phyloP scores from a whole-genome alignment of 1,140 invertebrate genomes.

The Paraescarpia echinospica region DNA sequence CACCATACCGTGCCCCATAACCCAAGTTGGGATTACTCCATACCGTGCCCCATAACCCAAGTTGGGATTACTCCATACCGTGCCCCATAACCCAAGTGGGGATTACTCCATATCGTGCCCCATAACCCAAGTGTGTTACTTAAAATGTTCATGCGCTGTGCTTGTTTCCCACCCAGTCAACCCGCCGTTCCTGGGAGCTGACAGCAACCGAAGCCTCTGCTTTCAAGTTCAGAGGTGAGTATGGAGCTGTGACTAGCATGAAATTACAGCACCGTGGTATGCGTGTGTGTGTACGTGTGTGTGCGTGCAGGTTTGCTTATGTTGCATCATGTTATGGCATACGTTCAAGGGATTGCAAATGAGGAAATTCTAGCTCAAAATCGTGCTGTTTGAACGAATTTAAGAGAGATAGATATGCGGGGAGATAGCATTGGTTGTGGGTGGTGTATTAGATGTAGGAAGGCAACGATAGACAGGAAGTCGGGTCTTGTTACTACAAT shows the following conservation, averaged over 20 bases:
- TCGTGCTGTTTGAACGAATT: neutral
- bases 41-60: too few species aligned
- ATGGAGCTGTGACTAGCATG: neutral
- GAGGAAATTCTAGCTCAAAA: neutral
- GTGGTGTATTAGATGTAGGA: neutral
- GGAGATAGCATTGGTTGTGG: neutral
- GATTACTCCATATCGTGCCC: too few species aligned
- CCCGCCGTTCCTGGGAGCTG: neutral
- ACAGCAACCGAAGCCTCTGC: neutral
- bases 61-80: too few species aligned
- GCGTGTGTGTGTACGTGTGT: neutral
- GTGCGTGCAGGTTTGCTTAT: neutral
- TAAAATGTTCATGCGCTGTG: too few species aligned
- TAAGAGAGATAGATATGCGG: neutral
- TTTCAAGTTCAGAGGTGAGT: neutral
- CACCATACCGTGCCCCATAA: too few species aligned
- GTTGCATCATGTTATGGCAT: neutral
- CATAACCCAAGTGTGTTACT: too few species aligned
- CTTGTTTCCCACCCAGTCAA: neutral
- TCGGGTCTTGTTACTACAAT: neutral
- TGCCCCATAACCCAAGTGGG: too few species aligned
- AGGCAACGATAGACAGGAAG: neutral
- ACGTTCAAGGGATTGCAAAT: neutral
- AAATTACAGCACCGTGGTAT: neutral
- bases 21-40: too few species aligned